A percentile compares a stretch with the other conserved stretches of the same genome.
Conservation (phyloP, 2,113 vertebrate species). For the Aplodontia rufa region DNA sequence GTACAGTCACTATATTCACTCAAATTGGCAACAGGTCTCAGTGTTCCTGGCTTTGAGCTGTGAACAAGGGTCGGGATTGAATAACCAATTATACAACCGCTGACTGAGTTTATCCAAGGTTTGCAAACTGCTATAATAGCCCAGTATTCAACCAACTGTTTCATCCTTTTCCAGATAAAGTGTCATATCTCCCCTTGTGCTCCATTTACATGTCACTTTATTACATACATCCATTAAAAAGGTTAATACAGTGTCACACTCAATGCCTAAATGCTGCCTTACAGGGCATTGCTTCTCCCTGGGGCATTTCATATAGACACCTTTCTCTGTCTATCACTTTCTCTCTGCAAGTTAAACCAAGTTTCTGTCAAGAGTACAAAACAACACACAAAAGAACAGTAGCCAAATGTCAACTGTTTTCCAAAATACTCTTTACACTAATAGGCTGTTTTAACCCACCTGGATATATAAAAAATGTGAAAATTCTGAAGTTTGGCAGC, state of each 20-base stretch:
- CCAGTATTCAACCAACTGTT: constrained; percentile 91
- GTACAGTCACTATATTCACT: constrained; percentile 97
- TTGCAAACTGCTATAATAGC: constrained; percentile 94
- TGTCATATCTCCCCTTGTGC: constrained; percentile 88
- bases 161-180: constrained; percentile 90
- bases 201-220: constrained; percentile 90
- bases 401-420: constrained; percentile 80
- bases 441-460: constrained; percentile 63
- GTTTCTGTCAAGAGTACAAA: constrained; percentile 81
- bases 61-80: constrained; percentile 94
- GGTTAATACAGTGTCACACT: constrained; percentile 88
- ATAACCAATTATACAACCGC: constrained; percentile 97
- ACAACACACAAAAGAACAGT: constrained; percentile 72
- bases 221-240: constrained; percentile 88
- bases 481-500: constrained; percentile 46
- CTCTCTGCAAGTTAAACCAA: constrained; percentile 78
- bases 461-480: constrained; percentile 59
- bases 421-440: constrained; percentile 74
- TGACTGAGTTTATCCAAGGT: constrained; percentile 95
- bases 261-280: constrained; percentile 85
- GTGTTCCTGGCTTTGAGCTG: constrained; percentile 90
- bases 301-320: constrained; percentile 70
- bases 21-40: constrained; percentile 93
- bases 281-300: constrained; percentile 76
- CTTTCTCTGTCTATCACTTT: constrained; percentile 76